Base-by-base conservation (phyloP, 1,140 invertebrate genomes). In the Capitella teleta region DNA sequence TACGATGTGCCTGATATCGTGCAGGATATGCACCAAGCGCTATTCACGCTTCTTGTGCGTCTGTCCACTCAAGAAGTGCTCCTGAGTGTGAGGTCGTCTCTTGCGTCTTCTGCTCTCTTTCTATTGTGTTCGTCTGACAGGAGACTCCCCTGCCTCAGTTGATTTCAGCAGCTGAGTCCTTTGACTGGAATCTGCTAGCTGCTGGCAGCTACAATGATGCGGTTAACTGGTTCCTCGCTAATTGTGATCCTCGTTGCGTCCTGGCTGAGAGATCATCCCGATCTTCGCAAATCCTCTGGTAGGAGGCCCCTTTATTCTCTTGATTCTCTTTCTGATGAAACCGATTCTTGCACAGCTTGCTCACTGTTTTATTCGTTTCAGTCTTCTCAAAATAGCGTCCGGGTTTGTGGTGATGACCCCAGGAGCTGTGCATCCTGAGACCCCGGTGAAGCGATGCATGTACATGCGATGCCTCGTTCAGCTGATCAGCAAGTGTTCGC, bases 141-240 rank as follows among this genome's bases (percentile, higher is more conserved):
- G 28, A 48, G 23, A 48, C 47, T n/a, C 4, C 12, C 25, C 23
- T 48, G 18, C 28, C 19, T 12, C 74, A 81, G 23, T 68, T 86
- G 3, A 67, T 75, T 19, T 77, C 19, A 21, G n/a, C 80, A 54
- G 78, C 82, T 6, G 78, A 82, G 58, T 74, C 71, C 46, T 83
- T 82, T 64, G 73, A 80, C 1, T 87, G 85, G 85, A 73, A 79
- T 51, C 62, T 79, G 28, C 68, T 87, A 5, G 82, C 83, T 51
- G 77, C 79, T n/a, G 65, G 67, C 8, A 75, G 76, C 23, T 80
- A 81, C 54, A 81, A 85, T 59, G 76, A 79, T 45, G 74, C 84
- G 18, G 75, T 84, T 46, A 83, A 83, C 59, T 86, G 83, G 83
- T 82, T 84, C 53, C 77, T 86, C 2, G 82, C 82, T 76, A 82